Evolutionary conservation across 92 coral and sea anemone species (phyloP), one percentile per base, ranked within the genome.

Genomic region (Umimayanthus chanpuru): DNA sequence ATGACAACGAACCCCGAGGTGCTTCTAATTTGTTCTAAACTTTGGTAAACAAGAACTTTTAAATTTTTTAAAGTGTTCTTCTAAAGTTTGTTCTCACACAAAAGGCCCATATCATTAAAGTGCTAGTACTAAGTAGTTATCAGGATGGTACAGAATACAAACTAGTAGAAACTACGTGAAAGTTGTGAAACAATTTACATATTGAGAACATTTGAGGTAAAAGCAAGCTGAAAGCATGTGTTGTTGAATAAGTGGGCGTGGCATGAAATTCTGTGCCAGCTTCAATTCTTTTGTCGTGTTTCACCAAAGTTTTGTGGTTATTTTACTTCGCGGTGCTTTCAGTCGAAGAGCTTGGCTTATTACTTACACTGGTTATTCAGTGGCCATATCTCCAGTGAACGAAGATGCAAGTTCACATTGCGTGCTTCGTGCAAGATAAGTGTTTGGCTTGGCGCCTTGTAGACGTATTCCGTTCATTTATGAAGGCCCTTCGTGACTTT

Each of bases 401-500:
- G 5, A 61, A 61, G n/a, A 61, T 4, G 6, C 23, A 61, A 18
- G 12, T 18, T 61, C 18, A 61, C 67, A 61, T 61, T 61, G 67
- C 67, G 67, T 61, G 67, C 67, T 61, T 61, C n/a, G 67, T 4
- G 67, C 67, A 25, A 61, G 67, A 61, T 11, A 61, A 61, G 67
- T 61, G 67, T 61, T 61, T 61, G 67, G 67, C 25, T 61, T 71
- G 76, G 76, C 76, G 76, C 76, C 76, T 32, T 20, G 76, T 15
- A 71, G 76, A 32, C 76, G 76, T 32, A 28, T 61, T 28, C 76
- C 38, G 40, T 71, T 23, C 76, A 71, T 71, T 20, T 71, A 71
- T 9, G 8, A 71, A 26, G 15, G 5, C 14, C 41, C 40, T 71
- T 71, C 76, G 76, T 71, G 76, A 71, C 76, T 71, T 29, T 28